phyloP scores from a whole-genome alignment of 2,888 invertebrate genomes.

The Peribatodes rhomboidaria region DNA sequence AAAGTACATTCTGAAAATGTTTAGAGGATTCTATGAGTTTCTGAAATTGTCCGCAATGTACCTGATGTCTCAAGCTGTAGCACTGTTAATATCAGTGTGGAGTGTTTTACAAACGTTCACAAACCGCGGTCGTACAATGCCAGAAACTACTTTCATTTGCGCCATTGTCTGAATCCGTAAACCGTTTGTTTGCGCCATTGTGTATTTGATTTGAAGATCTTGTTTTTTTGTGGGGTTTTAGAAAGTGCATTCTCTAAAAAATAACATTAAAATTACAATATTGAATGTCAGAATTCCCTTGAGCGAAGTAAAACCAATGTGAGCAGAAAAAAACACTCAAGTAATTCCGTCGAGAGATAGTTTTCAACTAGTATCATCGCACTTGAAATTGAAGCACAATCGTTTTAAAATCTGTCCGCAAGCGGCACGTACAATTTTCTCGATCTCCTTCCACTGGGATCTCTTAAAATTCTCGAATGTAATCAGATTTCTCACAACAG shows the following conservation, averaged over 20 bases:
- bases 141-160: conserved; percentile 41
- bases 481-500: no score
- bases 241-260: neutral
- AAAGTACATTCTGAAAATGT: no score
- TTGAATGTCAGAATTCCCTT: neutral
- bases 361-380: no score
- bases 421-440: no score
- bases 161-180: conserved; percentile 38
- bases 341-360: no score
- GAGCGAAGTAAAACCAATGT: neutral
- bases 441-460: no score
- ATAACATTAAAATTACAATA: neutral
- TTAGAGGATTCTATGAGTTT: neutral
- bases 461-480: no score
- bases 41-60: neutral
- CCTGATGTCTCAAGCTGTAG: neutral
- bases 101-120: conserved; percentile 27
- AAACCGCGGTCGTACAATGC: conserved; percentile 31
- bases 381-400: no score
- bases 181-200: conserved; percentile 24
- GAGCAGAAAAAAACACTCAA: no score
- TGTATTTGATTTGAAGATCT: conserved; percentile 16
- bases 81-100: conserved; percentile 4
- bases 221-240: neutral
- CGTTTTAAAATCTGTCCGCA: no score